These are phyloP conservation scores for Ochropleura leucogaster DNA, from an alignment of 2,888 invertebrate species.

Conservation along the genomic window DNA sequence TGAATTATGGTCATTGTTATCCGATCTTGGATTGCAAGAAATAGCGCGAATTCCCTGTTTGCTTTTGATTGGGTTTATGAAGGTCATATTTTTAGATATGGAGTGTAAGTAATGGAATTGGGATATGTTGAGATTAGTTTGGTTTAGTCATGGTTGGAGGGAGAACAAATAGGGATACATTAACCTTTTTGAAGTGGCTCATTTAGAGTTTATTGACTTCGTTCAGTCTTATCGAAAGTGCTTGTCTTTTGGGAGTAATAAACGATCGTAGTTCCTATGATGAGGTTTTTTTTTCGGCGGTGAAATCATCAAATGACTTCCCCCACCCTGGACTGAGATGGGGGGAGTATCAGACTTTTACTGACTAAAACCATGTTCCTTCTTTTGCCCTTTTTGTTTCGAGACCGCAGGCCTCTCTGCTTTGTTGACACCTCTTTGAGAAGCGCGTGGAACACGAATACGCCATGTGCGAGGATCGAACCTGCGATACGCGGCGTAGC, in stretches of 20 bases:
- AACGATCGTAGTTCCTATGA: not conserved
- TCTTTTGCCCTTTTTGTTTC: too few relatives aligned
- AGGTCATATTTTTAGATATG: conserved; percentile 47
- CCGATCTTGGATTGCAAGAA: conserved; percentile 70
- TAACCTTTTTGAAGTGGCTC: conserved; percentile 4
- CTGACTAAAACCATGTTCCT: too few relatives aligned
- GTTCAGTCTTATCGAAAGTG: not conserved
- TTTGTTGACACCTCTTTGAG: too few relatives aligned
- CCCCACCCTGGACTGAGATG: too few relatives aligned
- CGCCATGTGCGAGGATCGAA: too few relatives aligned
- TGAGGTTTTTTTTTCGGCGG: too few relatives aligned
- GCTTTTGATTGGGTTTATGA: conserved; percentile 58
- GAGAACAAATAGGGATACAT: conserved; percentile 6
- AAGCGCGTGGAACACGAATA: too few relatives aligned
- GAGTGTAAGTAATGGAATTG: conserved; percentile 47
- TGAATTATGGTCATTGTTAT: conserved; percentile 82
- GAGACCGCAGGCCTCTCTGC: too few relatives aligned
- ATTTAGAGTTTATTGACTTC: conserved; percentile 2
- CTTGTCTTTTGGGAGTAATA: not conserved
- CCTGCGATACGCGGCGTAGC: too few relatives aligned
- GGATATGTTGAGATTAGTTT: conserved; percentile 43
- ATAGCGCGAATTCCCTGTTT: conserved; percentile 54
- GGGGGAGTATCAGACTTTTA: too few relatives aligned
- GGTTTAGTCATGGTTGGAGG: conserved; percentile 14
- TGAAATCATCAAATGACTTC: too few relatives aligned